Percentiles rank a stretch among this genome's conserved stretches.
Conservation (phyloP, 2,797 vertebrate genomes). For the Acrossocheilus wenchowensis region DNA sequence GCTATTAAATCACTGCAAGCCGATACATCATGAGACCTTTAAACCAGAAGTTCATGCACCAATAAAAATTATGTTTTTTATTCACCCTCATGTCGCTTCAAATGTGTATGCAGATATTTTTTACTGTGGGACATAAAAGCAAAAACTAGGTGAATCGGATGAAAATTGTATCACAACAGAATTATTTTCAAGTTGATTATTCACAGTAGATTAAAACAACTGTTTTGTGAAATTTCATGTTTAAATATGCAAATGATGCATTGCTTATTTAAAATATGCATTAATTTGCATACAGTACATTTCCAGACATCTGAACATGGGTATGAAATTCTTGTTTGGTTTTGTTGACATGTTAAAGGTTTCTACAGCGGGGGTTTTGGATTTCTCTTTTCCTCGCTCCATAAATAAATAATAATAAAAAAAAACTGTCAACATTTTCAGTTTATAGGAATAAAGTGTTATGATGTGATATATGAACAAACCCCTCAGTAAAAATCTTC, state of each 20-base stretch:
- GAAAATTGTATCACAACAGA: neutral
- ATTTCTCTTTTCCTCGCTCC: no score
- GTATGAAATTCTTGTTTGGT: neutral
- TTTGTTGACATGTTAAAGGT: neutral
- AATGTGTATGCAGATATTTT: neutral
- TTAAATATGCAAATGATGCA: neutral
- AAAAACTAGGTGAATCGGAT: neutral
- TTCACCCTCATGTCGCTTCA: neutral
- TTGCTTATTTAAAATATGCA: neutral
- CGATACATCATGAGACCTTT: neutral
- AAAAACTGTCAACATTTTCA: no score
- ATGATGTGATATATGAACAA: no score
- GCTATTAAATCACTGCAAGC: neutral
- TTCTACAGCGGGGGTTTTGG: no score
- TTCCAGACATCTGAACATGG: neutral
- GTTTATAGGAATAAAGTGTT: no score
- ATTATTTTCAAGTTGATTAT: neutral
- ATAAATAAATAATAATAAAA: no score
- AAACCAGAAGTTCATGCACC: neutral
- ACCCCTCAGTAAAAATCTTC: no score
- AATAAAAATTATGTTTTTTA: neutral
- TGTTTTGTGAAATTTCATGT: neutral
- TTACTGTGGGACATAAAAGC: neutral
- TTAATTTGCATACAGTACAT: neutral
- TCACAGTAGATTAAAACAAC: neutral